Evolutionary conservation across 1,140 invertebrate genomes (phyloP), one percentile per base, ranked within the genome.

Genomic region (Orussus abietinus): DNA sequence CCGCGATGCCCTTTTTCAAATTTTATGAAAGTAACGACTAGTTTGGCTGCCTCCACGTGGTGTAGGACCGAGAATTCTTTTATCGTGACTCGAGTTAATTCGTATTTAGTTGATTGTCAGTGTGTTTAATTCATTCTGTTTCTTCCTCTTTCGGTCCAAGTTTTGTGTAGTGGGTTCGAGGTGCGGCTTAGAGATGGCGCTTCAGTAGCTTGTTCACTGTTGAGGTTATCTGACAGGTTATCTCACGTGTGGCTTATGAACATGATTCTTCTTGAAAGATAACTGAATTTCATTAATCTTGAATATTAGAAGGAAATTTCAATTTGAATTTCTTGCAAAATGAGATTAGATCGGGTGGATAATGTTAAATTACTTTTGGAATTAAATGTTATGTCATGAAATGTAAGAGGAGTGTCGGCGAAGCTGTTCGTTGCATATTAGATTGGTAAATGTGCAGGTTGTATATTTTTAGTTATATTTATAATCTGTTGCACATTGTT

Each of bases 71-170:
- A n/a, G n/a, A n/a, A n/a, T n/a, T n/a, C n/a, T n/a, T 34, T 15
- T 33, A 7, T 39, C 28, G 14, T 18, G 15, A 25, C 15, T n/a
- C 7, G n/a, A 19, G 6, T 32, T n/a, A n/a, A 13, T 26, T n/a
- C 28, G 14, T 17, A 10, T 42, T 31, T 10, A 31, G 21, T 15
- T 20, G 4, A 14, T 32, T 29, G 17, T 19, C 9, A 12, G 33
- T 13, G 20, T 45, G 18, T 28, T 21, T 19, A 25, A 33, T 35
- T n/a, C n/a, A n/a, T n/a, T n/a, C n/a, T 41, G 17, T 36, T 28
- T 2, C 5, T 17, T 38, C 22, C 30, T 11, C 20, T 4, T 13
- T 29, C 19, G 28, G 18, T 28, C 11, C 26, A 33, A 13, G 21
- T 43, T 28, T 29, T 29, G n/a, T 28, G 18, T 10, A 14, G 18